These are phyloP conservation scores for Panonychus citri DNA, from an alignment of 1,140 invertebrate genomes.

Conservation along the genomic window DNA sequence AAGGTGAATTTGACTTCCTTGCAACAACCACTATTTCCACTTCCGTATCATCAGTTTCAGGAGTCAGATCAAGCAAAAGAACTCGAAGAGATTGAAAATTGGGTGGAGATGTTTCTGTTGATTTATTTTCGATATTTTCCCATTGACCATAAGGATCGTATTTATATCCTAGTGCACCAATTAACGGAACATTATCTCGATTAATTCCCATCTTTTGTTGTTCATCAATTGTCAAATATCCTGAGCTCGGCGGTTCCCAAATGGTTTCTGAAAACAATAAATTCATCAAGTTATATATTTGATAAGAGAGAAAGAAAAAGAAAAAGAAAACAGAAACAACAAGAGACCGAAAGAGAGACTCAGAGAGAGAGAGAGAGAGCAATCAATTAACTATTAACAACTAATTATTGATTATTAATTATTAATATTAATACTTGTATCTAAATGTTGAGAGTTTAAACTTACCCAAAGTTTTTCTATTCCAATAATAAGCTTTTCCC, in stretches of 20 bases:
- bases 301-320: too few relatives aligned
- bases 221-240: slow-evolving; percentile 2
- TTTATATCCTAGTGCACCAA: background rate
- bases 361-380: too few relatives aligned
- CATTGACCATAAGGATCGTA: slow-evolving; percentile 3
- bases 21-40: background rate
- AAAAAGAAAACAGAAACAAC: too few relatives aligned
- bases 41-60: background rate
- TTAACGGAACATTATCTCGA: background rate
- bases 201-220: slow-evolving; percentile 1
- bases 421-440: too few relatives aligned
- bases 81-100: background rate
- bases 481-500: slow-evolving; percentile 15
- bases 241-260: slow-evolving; percentile 2
- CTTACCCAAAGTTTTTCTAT: slow-evolving; percentile 13
- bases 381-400: too few relatives aligned
- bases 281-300: background rate
- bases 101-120: background rate
- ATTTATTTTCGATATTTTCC: background rate
- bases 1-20: background rate
- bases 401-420: too few relatives aligned
- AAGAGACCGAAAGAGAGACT: too few relatives aligned
- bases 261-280: slow-evolving; percentile 3
- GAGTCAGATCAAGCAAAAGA: background rate
- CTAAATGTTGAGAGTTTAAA: background rate